phyloP scores from a whole-genome alignment of 1,140 invertebrate genomes.

The Ganaspis sp. region DNA sequence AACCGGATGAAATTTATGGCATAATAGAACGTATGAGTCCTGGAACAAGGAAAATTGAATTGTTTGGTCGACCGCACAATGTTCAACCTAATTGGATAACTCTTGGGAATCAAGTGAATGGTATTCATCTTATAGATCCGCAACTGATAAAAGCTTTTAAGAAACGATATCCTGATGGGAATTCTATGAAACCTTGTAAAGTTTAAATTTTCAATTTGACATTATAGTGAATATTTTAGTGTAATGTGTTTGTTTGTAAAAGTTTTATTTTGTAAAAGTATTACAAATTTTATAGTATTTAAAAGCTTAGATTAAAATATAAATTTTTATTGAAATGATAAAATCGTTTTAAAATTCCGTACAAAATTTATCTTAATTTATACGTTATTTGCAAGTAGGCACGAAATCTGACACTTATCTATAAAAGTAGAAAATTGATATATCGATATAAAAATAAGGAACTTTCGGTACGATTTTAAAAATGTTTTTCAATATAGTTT shows the following conservation, averaged over 20 bases:
- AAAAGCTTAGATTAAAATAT: neutral
- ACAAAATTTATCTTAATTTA: neutral
- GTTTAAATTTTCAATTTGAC: constrained; percentile 34
- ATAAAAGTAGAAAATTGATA: too few species aligned
- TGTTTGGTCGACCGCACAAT: constrained; percentile 98
- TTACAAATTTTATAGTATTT: too few species aligned
- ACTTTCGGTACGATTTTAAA: too few species aligned
- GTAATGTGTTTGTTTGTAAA: neutral
- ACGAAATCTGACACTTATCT: too few species aligned
- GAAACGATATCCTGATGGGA: constrained; percentile 95
- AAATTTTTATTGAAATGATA: neutral
- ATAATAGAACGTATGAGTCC: constrained; percentile 91
- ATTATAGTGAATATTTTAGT: neutral
- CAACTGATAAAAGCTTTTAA: constrained; percentile 93
- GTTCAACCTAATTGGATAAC: constrained; percentile 99
- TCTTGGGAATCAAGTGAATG: constrained; percentile 95
- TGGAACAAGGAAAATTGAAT: constrained; percentile 97
- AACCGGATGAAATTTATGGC: constrained; percentile 98
- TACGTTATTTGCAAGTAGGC: too few species aligned
- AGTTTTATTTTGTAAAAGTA: neutral
- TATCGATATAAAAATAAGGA: too few species aligned
- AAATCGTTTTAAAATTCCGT: neutral
- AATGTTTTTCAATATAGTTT: too few species aligned
- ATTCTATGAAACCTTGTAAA: constrained; percentile 83
- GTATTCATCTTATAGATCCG: constrained; percentile 94